phyloP scores from a whole-genome alignment of 2,797 vertebrate genomes.

The Falco concolor region DNA sequence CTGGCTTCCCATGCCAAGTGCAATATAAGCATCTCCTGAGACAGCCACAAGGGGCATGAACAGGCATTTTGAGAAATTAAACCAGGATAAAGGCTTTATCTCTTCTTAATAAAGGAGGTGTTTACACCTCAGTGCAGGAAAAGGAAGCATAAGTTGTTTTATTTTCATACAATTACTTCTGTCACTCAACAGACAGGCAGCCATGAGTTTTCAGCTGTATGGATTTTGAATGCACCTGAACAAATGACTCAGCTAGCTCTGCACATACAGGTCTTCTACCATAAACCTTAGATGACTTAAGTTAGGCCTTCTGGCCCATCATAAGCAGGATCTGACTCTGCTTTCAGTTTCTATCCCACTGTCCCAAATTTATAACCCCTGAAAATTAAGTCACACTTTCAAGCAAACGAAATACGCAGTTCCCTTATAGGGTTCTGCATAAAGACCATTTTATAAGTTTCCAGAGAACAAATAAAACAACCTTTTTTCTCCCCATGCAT shows the following conservation, averaged over 20 bases:
- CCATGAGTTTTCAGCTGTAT: not conserved
- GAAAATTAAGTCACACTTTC: not conserved
- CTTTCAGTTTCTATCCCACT: not conserved
- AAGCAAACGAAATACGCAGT: not conserved
- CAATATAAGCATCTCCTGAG: not conserved
- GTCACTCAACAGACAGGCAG: not conserved
- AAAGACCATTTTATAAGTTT: not conserved
- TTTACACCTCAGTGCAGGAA: not conserved
- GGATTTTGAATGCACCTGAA: not conserved
- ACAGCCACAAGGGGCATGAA: not conserved
- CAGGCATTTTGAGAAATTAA: not conserved
- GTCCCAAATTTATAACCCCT: not conserved
- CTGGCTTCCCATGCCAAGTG: not conserved
- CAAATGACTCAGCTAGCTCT: not conserved
- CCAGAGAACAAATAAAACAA: not conserved
- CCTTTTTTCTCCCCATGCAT: rapidly evolving
- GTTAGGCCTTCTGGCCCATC: not conserved
- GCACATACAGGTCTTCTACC: not conserved
- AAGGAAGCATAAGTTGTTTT: not conserved
- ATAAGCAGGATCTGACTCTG: not conserved
- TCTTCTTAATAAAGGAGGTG: not conserved
- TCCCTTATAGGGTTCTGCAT: not conserved
- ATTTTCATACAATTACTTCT: not conserved
- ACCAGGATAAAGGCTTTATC: not conserved
- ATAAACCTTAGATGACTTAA: not conserved